Percentiles rank a stretch among this genome's conserved stretches.
Conservation (phyloP, 2,888 invertebrate genomes). For the Orchesellides sinensis region DNA sequence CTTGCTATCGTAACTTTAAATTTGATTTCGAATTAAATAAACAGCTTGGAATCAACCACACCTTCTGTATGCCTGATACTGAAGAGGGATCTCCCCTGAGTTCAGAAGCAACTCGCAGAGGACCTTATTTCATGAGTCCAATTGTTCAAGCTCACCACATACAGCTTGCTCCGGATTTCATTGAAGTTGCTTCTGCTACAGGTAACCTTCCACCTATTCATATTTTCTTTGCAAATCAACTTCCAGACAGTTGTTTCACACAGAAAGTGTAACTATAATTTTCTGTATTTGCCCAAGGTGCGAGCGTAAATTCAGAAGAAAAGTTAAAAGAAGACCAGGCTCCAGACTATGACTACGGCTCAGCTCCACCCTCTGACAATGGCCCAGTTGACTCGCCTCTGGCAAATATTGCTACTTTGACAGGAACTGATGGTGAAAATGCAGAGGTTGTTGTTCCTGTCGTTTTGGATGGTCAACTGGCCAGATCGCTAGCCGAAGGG, state of each 20-base stretch:
- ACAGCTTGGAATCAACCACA: slow-evolving; percentile 68
- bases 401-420: slow-evolving; percentile 10
- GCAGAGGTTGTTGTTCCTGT: slow-evolving; percentile 61
- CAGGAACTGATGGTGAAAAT: slow-evolving; percentile 26
- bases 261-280: too few relatives aligned
- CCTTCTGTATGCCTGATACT: slow-evolving; percentile 66
- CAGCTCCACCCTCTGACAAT: slow-evolving; percentile 33
- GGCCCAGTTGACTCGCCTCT: slow-evolving; percentile 36
- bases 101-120: slow-evolving; percentile 26
- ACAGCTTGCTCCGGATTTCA: slow-evolving; percentile 55
- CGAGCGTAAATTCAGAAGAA: slow-evolving; percentile 68
- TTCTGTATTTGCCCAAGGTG: slow-evolving; percentile 27
- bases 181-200: slow-evolving; percentile 69
- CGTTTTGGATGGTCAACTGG: slow-evolving; percentile 54
- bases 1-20: neutral
- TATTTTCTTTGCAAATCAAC: too few relatives aligned
- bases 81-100: too few relatives aligned
- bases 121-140: slow-evolving; percentile 63
- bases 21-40: too few relatives aligned
- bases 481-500: slow-evolving; percentile 41
- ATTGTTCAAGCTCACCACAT: slow-evolving; percentile 69
- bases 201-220: too few relatives aligned
- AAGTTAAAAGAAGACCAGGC: slow-evolving; percentile 54
- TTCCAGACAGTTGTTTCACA: too few relatives aligned
- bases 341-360: slow-evolving; percentile 55